These are phyloP conservation scores for Carapus acus DNA, from an alignment of 2,797 vertebrate genomes.

Conservation along the genomic window DNA sequence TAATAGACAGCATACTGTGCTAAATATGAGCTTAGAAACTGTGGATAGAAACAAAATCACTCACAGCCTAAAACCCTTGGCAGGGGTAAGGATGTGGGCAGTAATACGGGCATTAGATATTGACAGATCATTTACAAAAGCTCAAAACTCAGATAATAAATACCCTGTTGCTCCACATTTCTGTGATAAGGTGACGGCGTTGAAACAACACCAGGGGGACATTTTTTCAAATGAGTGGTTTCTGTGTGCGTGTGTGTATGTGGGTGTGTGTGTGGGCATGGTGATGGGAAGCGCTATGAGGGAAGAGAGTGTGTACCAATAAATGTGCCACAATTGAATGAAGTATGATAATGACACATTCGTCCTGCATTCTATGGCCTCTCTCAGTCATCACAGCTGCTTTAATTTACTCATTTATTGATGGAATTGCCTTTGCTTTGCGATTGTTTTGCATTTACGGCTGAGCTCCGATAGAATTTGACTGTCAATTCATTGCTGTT, in stretches of 20 bases:
- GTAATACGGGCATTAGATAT: too few relatives aligned
- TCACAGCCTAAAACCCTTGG: constrained; percentile 17
- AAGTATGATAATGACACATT: constrained; percentile 11
- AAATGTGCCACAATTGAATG: constrained; percentile 33
- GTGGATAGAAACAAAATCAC: constrained; percentile 14
- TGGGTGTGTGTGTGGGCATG: too few relatives aligned
- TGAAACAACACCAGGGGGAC: constrained; percentile 44
- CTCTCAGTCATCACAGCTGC: constrained; percentile 2
- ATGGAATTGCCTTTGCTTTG: too few relatives aligned
- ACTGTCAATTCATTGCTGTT: constrained; percentile 23
- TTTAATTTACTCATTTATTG: too few relatives aligned
- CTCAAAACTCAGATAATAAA: background rate
- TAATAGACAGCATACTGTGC: background rate
- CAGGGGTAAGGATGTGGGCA: too few relatives aligned
- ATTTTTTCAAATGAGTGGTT: constrained; percentile 31
- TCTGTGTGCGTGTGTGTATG: constrained; percentile 1
- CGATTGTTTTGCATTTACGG: constrained; percentile 15
- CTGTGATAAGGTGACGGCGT: constrained; percentile 41
- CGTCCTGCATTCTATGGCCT: constrained; percentile 16
- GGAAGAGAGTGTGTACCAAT: constrained; percentile 32
- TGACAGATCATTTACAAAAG: too few relatives aligned
- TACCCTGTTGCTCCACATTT: constrained; percentile 12
- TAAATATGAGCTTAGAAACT: constrained; percentile 3
- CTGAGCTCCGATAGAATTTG: constrained; percentile 13
- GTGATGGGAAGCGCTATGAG: too few relatives aligned